A percentile compares a stretch with the other conserved stretches of the same genome.
Evolutionary conservation across 2,113 vertebrate species (phyloP).

Genomic region (Microcebus murinus): DNA sequence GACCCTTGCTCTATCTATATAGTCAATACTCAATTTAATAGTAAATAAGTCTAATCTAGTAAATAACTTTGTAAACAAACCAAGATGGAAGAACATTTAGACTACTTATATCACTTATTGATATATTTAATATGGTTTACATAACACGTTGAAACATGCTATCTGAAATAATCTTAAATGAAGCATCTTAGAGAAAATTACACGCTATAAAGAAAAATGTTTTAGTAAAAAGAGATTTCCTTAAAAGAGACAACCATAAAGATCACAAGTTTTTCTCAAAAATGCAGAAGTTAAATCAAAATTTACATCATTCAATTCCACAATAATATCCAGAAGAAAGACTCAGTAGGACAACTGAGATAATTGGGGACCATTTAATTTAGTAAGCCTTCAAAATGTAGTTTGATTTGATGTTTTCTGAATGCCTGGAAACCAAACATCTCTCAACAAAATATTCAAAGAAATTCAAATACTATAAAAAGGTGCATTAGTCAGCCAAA

Average conservation of each 20-base stretch:
- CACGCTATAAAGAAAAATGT: not conserved
- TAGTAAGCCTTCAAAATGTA: not conserved
- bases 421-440: not conserved
- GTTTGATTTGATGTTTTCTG: not conserved
- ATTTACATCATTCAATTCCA: not conserved
- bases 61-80: slow-evolving; percentile 12
- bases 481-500: not conserved
- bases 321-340: not conserved
- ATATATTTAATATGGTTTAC: not conserved
- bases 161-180: slow-evolving; percentile 48
- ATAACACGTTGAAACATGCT: not conserved
- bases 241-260: not conserved
- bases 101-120: not conserved
- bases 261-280: not conserved
- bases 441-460: not conserved
- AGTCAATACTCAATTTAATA: not conserved
- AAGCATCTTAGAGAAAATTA: slow-evolving; percentile 24
- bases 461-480: not conserved
- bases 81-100: not conserved
- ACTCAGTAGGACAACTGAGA: not conserved
- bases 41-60: not conserved
- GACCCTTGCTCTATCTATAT: not conserved
- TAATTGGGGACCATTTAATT: slow-evolving; percentile 24
- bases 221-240: not conserved
- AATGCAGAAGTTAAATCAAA: not conserved